Conservation (phyloP, 1,140 invertebrate genomes). For the Drosophila nikananu region DNA sequence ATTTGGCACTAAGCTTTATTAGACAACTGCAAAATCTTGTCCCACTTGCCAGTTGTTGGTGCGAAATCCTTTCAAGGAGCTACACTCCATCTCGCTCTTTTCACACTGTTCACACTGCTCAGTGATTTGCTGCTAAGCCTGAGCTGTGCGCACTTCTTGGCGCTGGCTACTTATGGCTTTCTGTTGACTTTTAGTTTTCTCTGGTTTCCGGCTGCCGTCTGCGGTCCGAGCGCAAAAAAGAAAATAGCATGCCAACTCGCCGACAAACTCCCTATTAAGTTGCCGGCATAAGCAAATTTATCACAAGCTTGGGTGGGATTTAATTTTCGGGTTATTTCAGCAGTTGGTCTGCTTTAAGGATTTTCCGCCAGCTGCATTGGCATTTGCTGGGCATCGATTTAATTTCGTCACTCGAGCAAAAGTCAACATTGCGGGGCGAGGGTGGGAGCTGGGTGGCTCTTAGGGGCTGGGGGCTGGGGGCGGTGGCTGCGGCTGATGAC, state of each 20-base stretch:
- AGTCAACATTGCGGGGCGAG: conserved; percentile 58
- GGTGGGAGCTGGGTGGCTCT: not conserved
- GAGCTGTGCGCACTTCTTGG: conserved; percentile 58
- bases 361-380: conserved; percentile 29
- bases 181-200: conserved; percentile 73
- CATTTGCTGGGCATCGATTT: conserved; percentile 70
- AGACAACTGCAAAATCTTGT: conserved; percentile 56
- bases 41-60: conserved; percentile 31
- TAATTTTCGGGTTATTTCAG: conserved; percentile 39
- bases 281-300: conserved; percentile 77
- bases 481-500: conserved; percentile 33
- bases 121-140: conserved; percentile 77
- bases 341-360: conserved; percentile 47
- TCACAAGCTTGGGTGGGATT: conserved; percentile 67
- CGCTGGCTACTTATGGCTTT: conserved; percentile 67
- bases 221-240: conserved; percentile 14
- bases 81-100: conserved; percentile 28
- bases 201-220: conserved; percentile 51
- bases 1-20: conserved; percentile 53
- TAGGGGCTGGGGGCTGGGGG: not conserved
- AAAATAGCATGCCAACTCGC: conserved; percentile 25
- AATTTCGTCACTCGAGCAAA: conserved; percentile 74
- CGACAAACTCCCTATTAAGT: conserved; percentile 74
- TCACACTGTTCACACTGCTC: conserved; percentile 70
- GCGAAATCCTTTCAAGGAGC: conserved; percentile 36